phyloP scores from a whole-genome alignment of 2,797 vertebrate genomes.

The Aulostomus chinensis region DNA sequence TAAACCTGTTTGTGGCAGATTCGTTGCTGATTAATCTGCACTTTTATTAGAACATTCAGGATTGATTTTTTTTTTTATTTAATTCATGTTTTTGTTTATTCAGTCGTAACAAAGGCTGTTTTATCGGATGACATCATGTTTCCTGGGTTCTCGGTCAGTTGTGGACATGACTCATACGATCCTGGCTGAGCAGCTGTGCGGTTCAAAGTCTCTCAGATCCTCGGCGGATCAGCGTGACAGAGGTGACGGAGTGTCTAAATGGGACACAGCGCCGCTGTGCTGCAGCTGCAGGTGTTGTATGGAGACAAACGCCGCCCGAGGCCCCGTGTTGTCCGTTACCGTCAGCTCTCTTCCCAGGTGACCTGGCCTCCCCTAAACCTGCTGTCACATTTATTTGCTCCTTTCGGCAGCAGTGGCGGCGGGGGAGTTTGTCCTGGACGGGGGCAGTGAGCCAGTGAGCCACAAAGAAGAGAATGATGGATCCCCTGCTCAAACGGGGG shows the following conservation, averaged over 20 bases:
- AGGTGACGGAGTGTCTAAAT: constrained; percentile 18
- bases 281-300: constrained; percentile 22
- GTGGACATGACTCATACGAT: too few relatives aligned
- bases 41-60: too few relatives aligned
- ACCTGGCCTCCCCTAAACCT: constrained; percentile 59
- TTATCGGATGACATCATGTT: too few relatives aligned
- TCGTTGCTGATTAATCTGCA: too few relatives aligned
- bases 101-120: too few relatives aligned
- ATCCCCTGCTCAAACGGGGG: constrained; percentile 67
- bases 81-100: too few relatives aligned
- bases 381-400: constrained; percentile 73
- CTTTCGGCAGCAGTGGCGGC: constrained; percentile 27
- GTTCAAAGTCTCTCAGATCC: constrained; percentile 3
- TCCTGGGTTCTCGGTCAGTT: too few relatives aligned
- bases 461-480: constrained; percentile 71
- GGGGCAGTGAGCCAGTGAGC: constrained; percentile 64
- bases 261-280: constrained; percentile 13
- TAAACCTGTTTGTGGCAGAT: too few relatives aligned
- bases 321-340: constrained; percentile 62
- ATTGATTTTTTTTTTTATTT: too few relatives aligned
- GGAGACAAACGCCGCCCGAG: constrained; percentile 63
- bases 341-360: constrained; percentile 54
- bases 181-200: not conserved
- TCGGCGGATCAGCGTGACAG: constrained; percentile 14
- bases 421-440: constrained; percentile 59